phyloP scores from a whole-genome alignment of 2,113 vertebrate species.

The Eptesicus fuscus region DNA sequence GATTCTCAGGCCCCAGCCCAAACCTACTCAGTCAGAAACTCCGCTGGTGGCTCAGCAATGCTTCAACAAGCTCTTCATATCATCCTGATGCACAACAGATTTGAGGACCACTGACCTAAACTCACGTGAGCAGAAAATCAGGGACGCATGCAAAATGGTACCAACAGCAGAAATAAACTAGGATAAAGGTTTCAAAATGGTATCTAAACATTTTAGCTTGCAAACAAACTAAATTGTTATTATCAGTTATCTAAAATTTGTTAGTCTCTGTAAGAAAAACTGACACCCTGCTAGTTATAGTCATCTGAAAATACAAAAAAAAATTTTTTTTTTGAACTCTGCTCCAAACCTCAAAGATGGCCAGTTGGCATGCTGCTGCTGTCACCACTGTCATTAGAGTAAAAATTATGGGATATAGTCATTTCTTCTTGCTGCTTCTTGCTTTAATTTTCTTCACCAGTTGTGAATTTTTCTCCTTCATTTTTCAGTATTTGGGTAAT shows the following conservation, averaged over 20 bases:
- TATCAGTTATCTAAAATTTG: neutral
- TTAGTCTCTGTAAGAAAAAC: neutral
- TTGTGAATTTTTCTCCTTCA: neutral
- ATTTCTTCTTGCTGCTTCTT: constrained; percentile 18
- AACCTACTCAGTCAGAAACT: neutral
- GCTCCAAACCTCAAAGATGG: neutral
- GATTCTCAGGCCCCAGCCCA: neutral
- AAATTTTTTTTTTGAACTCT: neutral
- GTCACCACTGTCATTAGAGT: neutral
- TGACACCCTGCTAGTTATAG: neutral
- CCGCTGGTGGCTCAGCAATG: neutral
- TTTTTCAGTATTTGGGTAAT: constrained; percentile 17
- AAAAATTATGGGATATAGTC: neutral
- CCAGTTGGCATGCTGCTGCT: neutral
- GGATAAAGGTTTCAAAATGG: neutral
- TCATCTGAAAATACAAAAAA: neutral
- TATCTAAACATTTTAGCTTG: neutral
- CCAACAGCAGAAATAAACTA: neutral
- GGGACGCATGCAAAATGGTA: neutral
- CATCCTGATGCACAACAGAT: neutral
- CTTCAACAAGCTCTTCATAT: neutral
- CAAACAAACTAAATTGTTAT: neutral
- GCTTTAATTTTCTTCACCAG: constrained; percentile 1
- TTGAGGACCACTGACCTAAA: neutral
- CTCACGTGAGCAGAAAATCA: neutral